phyloP scores from a whole-genome alignment of 2,888 invertebrate genomes.

The Drosophila borborema region DNA sequence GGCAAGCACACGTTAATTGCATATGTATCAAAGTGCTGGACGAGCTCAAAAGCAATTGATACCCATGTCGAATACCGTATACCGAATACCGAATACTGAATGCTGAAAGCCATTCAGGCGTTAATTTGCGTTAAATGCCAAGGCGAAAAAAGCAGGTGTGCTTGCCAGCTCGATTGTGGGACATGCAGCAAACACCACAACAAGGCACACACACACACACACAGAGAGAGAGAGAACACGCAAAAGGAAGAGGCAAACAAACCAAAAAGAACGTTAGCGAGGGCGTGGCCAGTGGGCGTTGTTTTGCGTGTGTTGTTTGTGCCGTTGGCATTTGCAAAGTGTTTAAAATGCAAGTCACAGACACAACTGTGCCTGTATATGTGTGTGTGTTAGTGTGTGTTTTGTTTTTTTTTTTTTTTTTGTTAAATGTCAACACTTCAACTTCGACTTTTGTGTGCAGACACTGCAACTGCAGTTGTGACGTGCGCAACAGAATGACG shows the following conservation, averaged over 20 bases:
- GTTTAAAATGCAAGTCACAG: constrained; percentile 54
- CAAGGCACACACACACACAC: constrained; percentile 5
- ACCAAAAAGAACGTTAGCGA: background rate
- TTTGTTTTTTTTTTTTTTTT: background rate
- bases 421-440: constrained; percentile 77
- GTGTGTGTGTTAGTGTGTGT: background rate
- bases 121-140: constrained; percentile 40
- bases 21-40: constrained; percentile 14
- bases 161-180: constrained; percentile 36
- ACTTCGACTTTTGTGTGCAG: constrained; percentile 73
- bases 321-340: constrained; percentile 58
- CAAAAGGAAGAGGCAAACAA: background rate
- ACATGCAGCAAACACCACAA: constrained; percentile 36
- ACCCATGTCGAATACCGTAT: background rate
- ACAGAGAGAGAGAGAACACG: background rate
- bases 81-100: background rate
- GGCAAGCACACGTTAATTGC: constrained; percentile 12
- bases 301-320: constrained; percentile 12
- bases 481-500: constrained; percentile 67
- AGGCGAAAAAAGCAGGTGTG: constrained; percentile 14
- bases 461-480: constrained; percentile 41
- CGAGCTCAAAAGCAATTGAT: constrained; percentile 12
- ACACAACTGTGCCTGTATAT: constrained; percentile 30
- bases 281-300: constrained; percentile 14
- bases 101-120: constrained; percentile 26